Evolutionary conservation across 2,888 invertebrate species (phyloP), one percentile per base, ranked within the genome.

Genomic region (Anthoptus insignis): DNA sequence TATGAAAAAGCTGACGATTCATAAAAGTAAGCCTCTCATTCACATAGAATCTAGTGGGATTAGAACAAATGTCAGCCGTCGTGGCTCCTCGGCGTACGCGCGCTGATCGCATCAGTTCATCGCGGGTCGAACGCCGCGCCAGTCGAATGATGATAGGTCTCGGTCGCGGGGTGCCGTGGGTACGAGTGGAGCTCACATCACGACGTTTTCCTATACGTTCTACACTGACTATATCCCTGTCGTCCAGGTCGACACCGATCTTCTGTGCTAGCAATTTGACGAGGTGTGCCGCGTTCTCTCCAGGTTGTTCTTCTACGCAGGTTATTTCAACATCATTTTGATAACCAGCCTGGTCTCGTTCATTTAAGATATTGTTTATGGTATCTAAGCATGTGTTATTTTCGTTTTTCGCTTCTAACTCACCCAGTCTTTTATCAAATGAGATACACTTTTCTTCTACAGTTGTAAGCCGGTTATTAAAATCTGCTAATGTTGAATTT

Each of bases 21-120:
- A n/a, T 5, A 7, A 37, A 34, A 1, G 72, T 72, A 1, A 73
- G 59, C 37, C 70, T 67, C 22, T 71, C 72, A 42, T 69, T 73
- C 3, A 69, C 21, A 49, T 69, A 68, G 8, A 73, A 50, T 8
- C 54, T 22, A 24, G 13, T 9, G 7, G 49, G 24, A 32, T 2
- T 52, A 42, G 2, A 50, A 34, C 8, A 37, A n/a, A 37, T n/a
- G 34, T 11, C 34, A n/a, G 34, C 11, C 2, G 32, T 32, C 11
- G 32, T 32, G 11, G 53, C 11, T 0, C 63, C 54, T 37, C 66
- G 59, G 19, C 54, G 66, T 24, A 66, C 54, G 42, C 67, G 59
- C 16, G 64, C 65, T 45, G 39, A 59, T 13, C 52, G 60, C 29
- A 68, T 24, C 49, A 68, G 32, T 22, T 52, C 42, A 45, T 65